Evolutionary conservation across 2,888 invertebrate genomes (phyloP), one percentile per base, ranked within the genome.

Genomic region (Ariolimax columbianus): DNA sequence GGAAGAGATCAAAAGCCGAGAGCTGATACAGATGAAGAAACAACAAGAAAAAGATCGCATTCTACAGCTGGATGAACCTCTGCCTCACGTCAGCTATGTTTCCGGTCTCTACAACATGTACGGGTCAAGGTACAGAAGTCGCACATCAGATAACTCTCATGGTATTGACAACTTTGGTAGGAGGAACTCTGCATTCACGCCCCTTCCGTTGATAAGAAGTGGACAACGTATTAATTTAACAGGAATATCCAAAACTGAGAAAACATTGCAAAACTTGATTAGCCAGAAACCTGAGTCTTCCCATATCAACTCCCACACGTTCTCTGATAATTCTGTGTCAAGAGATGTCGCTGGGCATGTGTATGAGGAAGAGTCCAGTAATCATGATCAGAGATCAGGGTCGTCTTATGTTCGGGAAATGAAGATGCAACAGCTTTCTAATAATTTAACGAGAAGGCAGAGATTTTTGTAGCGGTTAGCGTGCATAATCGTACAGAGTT

Each of bases 11-110:
- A 86, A 86, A 82, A 87, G 90, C 43, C 88, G 88, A 72, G 89
- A 91, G 87, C 86, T 89, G 19, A 85, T 89, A 81, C 89, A 90
- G 78, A 83, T 86, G 43, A 89, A 89, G 78, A 89, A 89, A 75
- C 84, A 89, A 36, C 90, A 92, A 55, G 89, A 91, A 47, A 88
- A 91, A 33, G 88, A 89, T 40, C 88, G 90, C 17, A 90, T 92
- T 63, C 88, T 92, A 63, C 88, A 88, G 38, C 86, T 87, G 23
- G 89, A 87, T 79, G 77, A 84, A 30, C 86, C 87, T 26, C 82
- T 88, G 2, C 68, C 75, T 33, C 86, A 51, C 26, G 59, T 79
- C 66, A 73, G 78, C 79, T 86, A 83, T 83, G 72, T 86, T 40
- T 85, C 89, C 9, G 68, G 78, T 9, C 70, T 86, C 30, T 88